Evolutionary conservation across 1,140 invertebrate species (phyloP).

Genomic region (Steinernema feltiae): DNA sequence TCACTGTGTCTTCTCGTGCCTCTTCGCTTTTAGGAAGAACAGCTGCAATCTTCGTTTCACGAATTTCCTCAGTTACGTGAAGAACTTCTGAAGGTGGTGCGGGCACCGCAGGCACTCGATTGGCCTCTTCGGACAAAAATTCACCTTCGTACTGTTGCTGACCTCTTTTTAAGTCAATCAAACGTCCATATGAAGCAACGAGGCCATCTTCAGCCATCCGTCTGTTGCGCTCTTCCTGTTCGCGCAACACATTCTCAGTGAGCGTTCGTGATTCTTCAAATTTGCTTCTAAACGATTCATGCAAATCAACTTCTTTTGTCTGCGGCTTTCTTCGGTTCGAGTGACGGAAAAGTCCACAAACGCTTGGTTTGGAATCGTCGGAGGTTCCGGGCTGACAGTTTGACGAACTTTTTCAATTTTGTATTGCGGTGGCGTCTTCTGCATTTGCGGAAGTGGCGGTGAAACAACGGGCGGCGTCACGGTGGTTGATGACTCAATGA

Average conservation of each 20-base stretch:
- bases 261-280: background rate
- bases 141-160: background rate
- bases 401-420: constrained; percentile 1
- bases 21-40: too few species aligned
- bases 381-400: background rate
- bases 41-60: background rate
- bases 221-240: background rate
- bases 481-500: background rate
- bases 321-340: background rate
- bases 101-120: background rate
- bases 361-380: background rate
- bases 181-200: background rate
- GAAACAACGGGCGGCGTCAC: background rate
- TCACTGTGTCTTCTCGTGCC: too few species aligned
- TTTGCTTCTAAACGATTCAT: background rate
- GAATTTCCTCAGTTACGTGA: background rate
- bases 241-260: background rate
- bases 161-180: background rate
- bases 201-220: background rate
- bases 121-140: background rate
- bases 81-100: background rate
- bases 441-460: background rate
- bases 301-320: background rate
- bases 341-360: background rate
- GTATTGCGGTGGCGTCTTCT: background rate